Evolutionary conservation across 2,113 vertebrate species (phyloP).

Genomic region (Xerus inauris): DNA sequence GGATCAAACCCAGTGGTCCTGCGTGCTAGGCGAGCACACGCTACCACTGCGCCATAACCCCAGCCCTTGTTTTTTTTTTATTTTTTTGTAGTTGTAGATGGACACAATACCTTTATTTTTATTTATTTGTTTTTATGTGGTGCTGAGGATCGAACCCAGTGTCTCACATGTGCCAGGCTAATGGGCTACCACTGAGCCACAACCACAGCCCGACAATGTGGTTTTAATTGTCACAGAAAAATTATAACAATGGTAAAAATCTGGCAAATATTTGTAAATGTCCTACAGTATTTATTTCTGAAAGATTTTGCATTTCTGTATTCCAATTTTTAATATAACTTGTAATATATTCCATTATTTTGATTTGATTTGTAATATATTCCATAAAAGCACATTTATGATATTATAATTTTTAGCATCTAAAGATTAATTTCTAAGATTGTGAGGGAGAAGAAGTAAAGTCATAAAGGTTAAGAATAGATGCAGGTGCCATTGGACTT

Average conservation of each 20-base stretch:
- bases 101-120: no score
- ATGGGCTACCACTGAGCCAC: no score
- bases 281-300: not conserved
- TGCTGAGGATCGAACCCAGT: no score
- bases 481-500: not conserved
- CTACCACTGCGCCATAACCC: no score
- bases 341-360: not conserved
- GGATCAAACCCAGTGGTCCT: no score
- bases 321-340: not conserved
- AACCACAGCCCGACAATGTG: no score
- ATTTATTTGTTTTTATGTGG: no score
- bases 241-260: not conserved
- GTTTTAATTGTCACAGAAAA: not conserved
- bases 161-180: no score
- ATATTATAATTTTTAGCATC: not conserved
- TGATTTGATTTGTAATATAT: not conserved
- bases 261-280: not conserved
- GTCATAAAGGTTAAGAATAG: not conserved
- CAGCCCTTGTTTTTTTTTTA: no score
- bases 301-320: not conserved
- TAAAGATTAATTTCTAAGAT: not conserved
- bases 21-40: no score
- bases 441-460: not conserved
- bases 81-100: no score
- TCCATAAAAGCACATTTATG: rapidly evolving